Percentiles rank a stretch among this genome's conserved stretches.
phyloP scores from a whole-genome alignment of 1,140 invertebrate species.

The Chlorops oryzae region DNA sequence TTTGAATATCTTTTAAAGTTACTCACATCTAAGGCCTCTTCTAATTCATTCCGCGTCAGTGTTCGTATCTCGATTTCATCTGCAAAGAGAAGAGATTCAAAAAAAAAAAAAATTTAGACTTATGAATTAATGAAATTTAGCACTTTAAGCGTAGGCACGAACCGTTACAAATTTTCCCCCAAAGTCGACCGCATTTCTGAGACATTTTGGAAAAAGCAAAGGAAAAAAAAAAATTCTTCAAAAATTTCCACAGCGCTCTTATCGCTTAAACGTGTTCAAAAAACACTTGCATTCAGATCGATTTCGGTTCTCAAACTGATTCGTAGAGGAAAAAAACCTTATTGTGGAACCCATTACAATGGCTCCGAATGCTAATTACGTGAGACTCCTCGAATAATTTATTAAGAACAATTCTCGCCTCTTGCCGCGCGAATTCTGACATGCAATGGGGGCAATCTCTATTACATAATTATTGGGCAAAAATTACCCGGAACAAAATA shows the following conservation, averaged over 20 bases:
- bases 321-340: too few species aligned
- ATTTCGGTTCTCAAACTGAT: not conserved
- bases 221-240: not conserved
- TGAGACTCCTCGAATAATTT: too few species aligned
- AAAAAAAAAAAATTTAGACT: not conserved
- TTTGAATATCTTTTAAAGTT: not conserved
- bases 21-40: conserved; percentile 39
- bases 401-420: too few species aligned
- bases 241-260: too few species aligned
- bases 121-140: not conserved
- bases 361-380: not conserved
- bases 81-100: conserved; percentile 11
- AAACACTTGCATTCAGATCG: not conserved
- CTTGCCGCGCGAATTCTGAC: too few species aligned
- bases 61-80: conserved; percentile 30
- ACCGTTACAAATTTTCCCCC: conserved; percentile 9
- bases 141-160: not conserved
- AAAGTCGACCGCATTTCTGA: conserved; percentile 8
- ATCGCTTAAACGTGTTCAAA: not conserved
- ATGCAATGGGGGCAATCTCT: too few species aligned
- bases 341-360: not conserved
- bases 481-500: too few species aligned
- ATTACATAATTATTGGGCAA: too few species aligned
- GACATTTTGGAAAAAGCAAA: not conserved
- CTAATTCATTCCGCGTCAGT: conserved; percentile 26